Conservation (phyloP, 1,140 invertebrate species). For the Drosophila insularis region DNA sequence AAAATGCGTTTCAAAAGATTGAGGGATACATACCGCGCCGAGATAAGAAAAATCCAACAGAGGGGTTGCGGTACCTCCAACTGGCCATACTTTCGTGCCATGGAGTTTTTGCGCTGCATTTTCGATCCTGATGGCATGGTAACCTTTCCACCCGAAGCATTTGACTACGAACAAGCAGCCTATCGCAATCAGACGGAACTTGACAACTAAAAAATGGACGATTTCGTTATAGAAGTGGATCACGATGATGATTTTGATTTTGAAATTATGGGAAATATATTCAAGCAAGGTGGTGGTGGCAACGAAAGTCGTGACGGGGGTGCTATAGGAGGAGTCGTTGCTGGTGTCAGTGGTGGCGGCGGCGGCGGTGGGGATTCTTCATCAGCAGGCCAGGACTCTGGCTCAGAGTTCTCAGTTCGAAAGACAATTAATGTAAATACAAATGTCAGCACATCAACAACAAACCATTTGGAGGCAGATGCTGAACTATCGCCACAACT, state of each 20-base stretch:
- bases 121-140: constrained; percentile 53
- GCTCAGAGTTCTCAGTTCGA: constrained; percentile 37
- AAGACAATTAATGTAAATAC: constrained; percentile 12
- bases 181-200: neutral
- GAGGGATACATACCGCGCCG: constrained; percentile 57
- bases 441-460: neutral
- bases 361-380: constrained; percentile 19
- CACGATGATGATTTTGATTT: constrained; percentile 69
- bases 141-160: constrained; percentile 32
- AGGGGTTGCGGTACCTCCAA: constrained; percentile 29
- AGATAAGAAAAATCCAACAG: constrained; percentile 66
- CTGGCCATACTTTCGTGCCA: constrained; percentile 54
- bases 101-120: constrained; percentile 64
- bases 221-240: constrained; percentile 62
- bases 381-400: constrained; percentile 35
- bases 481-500: constrained; percentile 39
- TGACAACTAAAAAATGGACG: constrained; percentile 30
- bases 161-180: neutral
- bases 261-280: constrained; percentile 66
- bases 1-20: constrained; percentile 65
- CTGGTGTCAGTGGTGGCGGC: neutral
- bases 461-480: constrained; percentile 36
- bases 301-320: neutral
- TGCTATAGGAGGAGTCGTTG: neutral
- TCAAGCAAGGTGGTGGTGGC: constrained; percentile 33